Percentiles rank a stretch among this genome's conserved stretches.
These are phyloP conservation scores for Melanotaenia parkinsoni DNA, from an alignment of 2,797 vertebrate species.

Conservation along the genomic window DNA sequence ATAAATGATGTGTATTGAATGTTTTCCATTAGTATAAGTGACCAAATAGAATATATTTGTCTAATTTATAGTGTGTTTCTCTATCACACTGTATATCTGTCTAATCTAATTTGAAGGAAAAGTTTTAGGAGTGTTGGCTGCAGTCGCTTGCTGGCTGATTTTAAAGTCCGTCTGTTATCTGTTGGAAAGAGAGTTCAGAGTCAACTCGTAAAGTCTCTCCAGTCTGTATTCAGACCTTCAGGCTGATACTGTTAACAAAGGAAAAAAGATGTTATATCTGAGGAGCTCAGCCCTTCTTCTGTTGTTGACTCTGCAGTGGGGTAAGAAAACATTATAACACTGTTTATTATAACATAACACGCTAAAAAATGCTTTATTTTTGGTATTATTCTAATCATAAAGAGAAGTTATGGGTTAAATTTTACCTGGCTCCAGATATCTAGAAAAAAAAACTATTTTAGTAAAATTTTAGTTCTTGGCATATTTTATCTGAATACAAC, in stretches of 20 bases:
- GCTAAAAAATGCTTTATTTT: background rate
- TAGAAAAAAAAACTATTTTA: no score
- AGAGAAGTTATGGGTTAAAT: background rate
- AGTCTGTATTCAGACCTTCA: slow-evolving; percentile 6
- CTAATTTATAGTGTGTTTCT: background rate
- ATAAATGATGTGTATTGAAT: background rate
- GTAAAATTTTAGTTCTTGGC: no score
- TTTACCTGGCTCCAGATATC: background rate
- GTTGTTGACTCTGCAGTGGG: slow-evolving; percentile 58
- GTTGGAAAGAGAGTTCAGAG: slow-evolving; percentile 26
- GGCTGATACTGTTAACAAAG: slow-evolving; percentile 13
- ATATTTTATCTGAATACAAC: no score
- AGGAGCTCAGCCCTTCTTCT: slow-evolving; percentile 51
- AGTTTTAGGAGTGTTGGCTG: slow-evolving; percentile 49
- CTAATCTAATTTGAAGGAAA: background rate
- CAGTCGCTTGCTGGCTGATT: slow-evolving; percentile 56
- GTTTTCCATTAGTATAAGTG: background rate
- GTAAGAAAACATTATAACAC: slow-evolving; percentile 65
- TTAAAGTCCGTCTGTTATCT: slow-evolving; percentile 82
- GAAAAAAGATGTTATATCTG: slow-evolving; percentile 36
- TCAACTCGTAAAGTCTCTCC: slow-evolving; percentile 11
- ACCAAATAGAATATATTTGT: no score
- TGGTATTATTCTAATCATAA: background rate
- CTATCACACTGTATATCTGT: slow-evolving; percentile 12
- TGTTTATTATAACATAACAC: background rate